Conservation (phyloP, 2,113 vertebrate genomes). For the Pachypanchax playfairii region DNA sequence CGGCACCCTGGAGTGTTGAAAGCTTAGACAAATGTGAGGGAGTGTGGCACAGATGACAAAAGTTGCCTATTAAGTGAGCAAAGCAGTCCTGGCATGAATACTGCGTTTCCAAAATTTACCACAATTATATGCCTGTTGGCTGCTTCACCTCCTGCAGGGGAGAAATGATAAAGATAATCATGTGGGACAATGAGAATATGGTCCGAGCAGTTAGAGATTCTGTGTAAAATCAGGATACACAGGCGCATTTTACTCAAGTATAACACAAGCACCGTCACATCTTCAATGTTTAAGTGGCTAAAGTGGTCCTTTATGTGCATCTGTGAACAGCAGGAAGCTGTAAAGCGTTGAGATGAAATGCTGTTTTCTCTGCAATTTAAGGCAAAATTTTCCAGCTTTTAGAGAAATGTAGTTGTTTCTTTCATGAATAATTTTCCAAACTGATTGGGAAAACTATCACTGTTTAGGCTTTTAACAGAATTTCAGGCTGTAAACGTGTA, state of each 20-base stretch:
- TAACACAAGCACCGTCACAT: constrained; percentile 36
- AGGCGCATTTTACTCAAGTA: background rate
- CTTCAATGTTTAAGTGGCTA: constrained; percentile 13
- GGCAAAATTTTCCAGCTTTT: background rate
- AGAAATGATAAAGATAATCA: constrained; percentile 41
- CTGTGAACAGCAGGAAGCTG: constrained; percentile 25
- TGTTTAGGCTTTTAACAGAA: background rate
- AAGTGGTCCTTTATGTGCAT: constrained; percentile 37
- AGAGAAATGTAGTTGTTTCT: background rate
- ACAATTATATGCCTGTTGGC: constrained; percentile 57
- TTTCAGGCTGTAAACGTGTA: constrained; percentile 8
- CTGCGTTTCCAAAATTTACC: constrained; percentile 63
- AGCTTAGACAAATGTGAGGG: constrained; percentile 20
- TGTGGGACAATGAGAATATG: constrained; percentile 44
- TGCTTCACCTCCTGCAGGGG: constrained; percentile 50
- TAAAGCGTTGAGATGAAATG: constrained; percentile 4
- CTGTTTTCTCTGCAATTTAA: background rate
- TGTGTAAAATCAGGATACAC: background rate
- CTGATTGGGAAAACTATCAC: background rate
- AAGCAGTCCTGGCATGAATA: constrained; percentile 57
- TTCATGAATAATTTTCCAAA: constrained; percentile 4
- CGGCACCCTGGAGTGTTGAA: constrained; percentile 40
- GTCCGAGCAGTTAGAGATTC: constrained; percentile 10
- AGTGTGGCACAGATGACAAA: constrained; percentile 60
- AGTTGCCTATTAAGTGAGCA: constrained; percentile 60